Base-by-base conservation (phyloP, 1,140 invertebrate genomes). In the Antheraea pernyi region DNA sequence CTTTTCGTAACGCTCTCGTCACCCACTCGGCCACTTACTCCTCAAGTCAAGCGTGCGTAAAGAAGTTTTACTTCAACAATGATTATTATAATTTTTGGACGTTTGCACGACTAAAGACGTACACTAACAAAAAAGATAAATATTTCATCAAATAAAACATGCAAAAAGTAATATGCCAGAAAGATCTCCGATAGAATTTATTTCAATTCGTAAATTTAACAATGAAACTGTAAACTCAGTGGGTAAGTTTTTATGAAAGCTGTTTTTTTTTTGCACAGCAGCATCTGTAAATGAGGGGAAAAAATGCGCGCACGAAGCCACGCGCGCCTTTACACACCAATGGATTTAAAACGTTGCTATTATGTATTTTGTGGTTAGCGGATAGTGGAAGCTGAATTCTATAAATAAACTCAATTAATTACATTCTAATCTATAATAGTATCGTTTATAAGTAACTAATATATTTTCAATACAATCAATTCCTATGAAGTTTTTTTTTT, bases 331-430 rank as follows among this genome's bases (percentile, higher is more conserved):
- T 82, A 75, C 85, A 85, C 88, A 77, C 82, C 77, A 78, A 64
- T 84, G 78, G 76, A n/a, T 91, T 91, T 89, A 81, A 91, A 91
- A 89, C 88, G 86, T 90, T 85, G 18, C 39, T 16, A 37, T 61
- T 22, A 53, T 53, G 46, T 53, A 53, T 53, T 53, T 53, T 53
- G 46, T n/a, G 46, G 46, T 53, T 53, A n/a, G 46, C 9, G 11
- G 13, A 53, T 53, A 53, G 46, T 53, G 46, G 46, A 53, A 53
- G 5, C 11, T 53, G 1, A 53, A 53, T 53, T 53, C 46, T 53
- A 16, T 5, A 53, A 53, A 53, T 53, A 16, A 16, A 11, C 46
- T 1, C 16, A n/a, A 53, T n/a, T 53, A 16, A 53, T 53, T 53
- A 13, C 16, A 53, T 53, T 16, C 9, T 6, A 53, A 13, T 53